Evolutionary conservation across 2,888 invertebrate species (phyloP), one percentile per base, ranked within the genome.

Genomic region (Lasioglossum leucozonium): DNA sequence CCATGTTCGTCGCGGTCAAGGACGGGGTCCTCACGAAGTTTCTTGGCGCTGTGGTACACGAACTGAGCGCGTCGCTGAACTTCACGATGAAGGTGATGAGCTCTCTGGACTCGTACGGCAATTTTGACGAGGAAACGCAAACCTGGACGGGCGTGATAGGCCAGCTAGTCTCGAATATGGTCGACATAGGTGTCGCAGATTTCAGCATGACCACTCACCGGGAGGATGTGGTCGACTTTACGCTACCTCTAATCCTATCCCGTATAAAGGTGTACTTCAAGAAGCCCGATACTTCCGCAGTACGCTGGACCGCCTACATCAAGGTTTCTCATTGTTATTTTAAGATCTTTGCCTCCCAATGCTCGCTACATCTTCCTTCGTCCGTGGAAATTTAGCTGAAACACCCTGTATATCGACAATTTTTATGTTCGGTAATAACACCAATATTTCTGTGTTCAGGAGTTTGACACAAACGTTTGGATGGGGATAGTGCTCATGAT

Each of bases 241-340:
- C 93, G 1, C 40, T 91, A 18, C 94, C 94, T 0, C 79, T 94
- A 58, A 47, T 92, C 10, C 26, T 89, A 1, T 88, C 92, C 0
- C 79, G 84, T 16, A 86, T 89, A 44, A 84, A 85, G 18, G 85
- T 94, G 69, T 93, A 92, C 72, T 79, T 94, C 26, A 91, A 85
- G 65, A 78, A 90, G 69, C 91, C 89, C 0, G 77, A 77, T 16
- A 79, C 76, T 10, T 75, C 86, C 0, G 67, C 73, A 0, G 86
- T 94, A 5, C 88, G 91, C 18, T 94, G 93, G 94, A 86, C 91
- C 3, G 90, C 90, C 10, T 93, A 94, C 67, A 92, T 94, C 26
- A 85, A 90, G 89, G 94, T 94, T 78, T 40, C 4, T 13, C 22
- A 18, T 81, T 34, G 34, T 18, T 11, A 13, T n/a, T 69, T 71